These are phyloP conservation scores for Cisticola juncidis DNA, from an alignment of 2,113 vertebrate species.

Conservation along the genomic window DNA sequence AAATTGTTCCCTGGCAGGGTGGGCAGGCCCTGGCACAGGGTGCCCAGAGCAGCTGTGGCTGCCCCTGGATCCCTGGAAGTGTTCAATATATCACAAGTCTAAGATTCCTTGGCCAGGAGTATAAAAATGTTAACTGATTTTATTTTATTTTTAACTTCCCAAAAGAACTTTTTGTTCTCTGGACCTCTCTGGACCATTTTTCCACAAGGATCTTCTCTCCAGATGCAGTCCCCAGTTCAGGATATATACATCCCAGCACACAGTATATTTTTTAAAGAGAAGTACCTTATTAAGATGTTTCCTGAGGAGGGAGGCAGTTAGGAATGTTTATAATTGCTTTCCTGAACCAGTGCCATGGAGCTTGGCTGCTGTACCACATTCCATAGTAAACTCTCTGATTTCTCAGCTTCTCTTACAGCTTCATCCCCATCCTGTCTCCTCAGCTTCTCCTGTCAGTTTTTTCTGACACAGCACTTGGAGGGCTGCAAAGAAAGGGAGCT, in stretches of 20 bases:
- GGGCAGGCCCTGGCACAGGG: neutral
- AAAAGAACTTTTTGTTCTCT: neutral
- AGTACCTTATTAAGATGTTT: neutral
- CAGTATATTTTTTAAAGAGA: neutral
- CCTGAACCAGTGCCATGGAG: slow-evolving; percentile 10
- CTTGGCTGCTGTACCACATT: slow-evolving; percentile 22
- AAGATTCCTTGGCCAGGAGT: neutral
- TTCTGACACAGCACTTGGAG: neutral
- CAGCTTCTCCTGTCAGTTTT: neutral
- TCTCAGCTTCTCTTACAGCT: neutral
- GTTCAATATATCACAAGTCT: neutral
- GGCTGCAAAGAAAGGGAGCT: neutral
- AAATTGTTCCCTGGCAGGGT: neutral
- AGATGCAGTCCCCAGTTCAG: neutral
- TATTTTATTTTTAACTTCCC: neutral
- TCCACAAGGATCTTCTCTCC: neutral
- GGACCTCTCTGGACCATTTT: neutral
- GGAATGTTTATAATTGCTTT: slow-evolving; percentile 40
- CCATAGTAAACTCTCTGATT: neutral
- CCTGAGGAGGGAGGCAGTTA: neutral
- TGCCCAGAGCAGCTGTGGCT: neutral
- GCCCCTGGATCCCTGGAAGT: neutral
- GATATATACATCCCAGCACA: neutral
- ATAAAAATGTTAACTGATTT: neutral
- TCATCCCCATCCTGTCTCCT: neutral